Evolutionary conservation across 2,888 invertebrate species (phyloP), one percentile per base, ranked within the genome.

Genomic region (Drosophila acutilabella): DNA sequence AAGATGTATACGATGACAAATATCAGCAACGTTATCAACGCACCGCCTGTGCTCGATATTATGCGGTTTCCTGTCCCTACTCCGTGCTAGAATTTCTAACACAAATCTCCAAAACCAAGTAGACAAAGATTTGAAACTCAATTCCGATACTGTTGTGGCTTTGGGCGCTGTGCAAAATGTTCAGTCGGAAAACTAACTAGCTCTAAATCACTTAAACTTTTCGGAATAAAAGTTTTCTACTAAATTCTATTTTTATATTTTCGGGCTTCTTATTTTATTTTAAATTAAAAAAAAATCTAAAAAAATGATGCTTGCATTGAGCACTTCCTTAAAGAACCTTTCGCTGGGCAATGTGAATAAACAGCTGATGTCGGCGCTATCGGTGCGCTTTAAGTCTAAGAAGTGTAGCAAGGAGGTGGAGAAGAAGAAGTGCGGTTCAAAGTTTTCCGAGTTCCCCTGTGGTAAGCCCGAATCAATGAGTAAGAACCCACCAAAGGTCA

Each of bases 41-140:
- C 23, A 23, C 6, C 18, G 16, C 78, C 16, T 82, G 82, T 38
- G 71, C 41, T 10, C 62, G 68, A 0, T 62, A 70, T 4, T 89
- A 83, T 67, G 57, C 74, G 1, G 45, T 60, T 2, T 77, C 79
- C 7, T 89, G 89, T 16, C 89, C 86, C 0, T 86, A 80, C 41
- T 50, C 54, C 11, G 70, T 86, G 6, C 7, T 89, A 1, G 72
- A 81, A 1, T 74, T 81, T 26, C 64, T 89, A 0, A 69, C 38
- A 11, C 64, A 60, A 51, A 74, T 40, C 11, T 42, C 44, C 4
- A 57, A 13, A 56, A 26, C 48, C 0, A 4, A 85, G 74, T 71
- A 69, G 47, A 41, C 74, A 14, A 11, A 44, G 10, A 1, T 23
- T 14, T 38, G 36, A 0, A 23, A n/a, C 0, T 74, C 40, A 33